Conservation (phyloP, 2,797 vertebrate genomes). For the Epinephelus malabaricus region DNA sequence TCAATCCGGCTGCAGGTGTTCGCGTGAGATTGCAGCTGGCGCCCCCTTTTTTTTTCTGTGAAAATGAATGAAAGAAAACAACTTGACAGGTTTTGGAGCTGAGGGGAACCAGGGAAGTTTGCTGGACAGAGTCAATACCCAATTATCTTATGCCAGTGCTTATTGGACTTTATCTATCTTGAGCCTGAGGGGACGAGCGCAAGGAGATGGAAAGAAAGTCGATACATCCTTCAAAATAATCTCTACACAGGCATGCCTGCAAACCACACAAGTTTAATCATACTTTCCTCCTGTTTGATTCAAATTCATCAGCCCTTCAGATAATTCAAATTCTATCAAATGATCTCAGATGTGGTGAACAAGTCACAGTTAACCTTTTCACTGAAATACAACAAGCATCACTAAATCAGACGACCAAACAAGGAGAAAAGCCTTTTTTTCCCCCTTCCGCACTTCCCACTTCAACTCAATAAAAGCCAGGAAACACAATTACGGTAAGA, state of each 20-base stretch:
- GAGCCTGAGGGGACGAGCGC: neutral
- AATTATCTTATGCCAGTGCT: constrained; percentile 65
- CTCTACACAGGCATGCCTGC: neutral
- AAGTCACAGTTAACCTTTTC: constrained; percentile 20
- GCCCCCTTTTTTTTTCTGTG: neutral
- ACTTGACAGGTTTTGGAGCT: constrained; percentile 43
- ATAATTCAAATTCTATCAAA: neutral
- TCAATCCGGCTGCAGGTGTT: constrained; percentile 54
- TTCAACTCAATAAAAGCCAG: constrained; percentile 46
- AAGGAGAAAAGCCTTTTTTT: constrained; percentile 12
- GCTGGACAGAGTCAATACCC: constrained; percentile 66
- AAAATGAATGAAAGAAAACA: constrained; percentile 46
- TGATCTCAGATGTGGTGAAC: neutral
- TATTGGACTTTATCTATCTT: constrained; percentile 44
- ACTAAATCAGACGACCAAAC: constrained; percentile 25
- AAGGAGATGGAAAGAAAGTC: constrained; percentile 46
- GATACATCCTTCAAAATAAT: constrained; percentile 55
- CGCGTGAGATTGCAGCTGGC: constrained; percentile 50
- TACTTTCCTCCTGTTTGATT: neutral
- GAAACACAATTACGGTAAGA: constrained; percentile 39
- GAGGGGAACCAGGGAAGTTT: constrained; percentile 26
- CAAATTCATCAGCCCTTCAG: constrained; percentile 2
- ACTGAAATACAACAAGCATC: neutral
- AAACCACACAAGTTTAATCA: constrained; percentile 6
- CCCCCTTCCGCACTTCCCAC: constrained; percentile 10